Conservation (phyloP, 2,888 invertebrate genomes). For the Lasioglossum villosulum region DNA sequence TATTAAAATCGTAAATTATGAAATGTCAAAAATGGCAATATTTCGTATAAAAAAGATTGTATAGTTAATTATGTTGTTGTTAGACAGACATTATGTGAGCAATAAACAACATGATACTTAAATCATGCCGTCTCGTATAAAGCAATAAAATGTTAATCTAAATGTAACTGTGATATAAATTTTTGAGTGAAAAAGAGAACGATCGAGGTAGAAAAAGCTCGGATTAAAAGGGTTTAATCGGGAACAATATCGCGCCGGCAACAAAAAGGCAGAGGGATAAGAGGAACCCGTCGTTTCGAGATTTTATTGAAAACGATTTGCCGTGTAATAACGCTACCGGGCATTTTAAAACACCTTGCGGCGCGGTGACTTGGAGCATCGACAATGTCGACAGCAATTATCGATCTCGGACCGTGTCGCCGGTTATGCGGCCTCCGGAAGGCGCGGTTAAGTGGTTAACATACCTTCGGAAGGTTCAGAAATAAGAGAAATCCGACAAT, state of each 20-base stretch:
- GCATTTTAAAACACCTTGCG: slow-evolving; percentile 18
- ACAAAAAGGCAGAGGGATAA: neutral
- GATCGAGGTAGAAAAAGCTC: neutral
- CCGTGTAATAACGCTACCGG: neutral
- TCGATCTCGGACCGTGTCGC: neutral
- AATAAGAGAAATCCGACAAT: neutral
- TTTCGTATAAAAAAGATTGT: neutral
- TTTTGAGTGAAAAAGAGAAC: neutral
- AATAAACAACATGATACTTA: no score
- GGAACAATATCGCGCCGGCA: neutral
- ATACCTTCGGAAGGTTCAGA: slow-evolving; percentile 19
- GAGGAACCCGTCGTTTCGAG: neutral
- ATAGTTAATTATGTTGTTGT: neutral
- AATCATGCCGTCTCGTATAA: neutral
- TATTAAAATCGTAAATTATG: neutral
- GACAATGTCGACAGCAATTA: slow-evolving; percentile 29
- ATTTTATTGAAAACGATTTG: slow-evolving; percentile 24
- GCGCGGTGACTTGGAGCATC: neutral
- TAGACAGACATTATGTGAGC: neutral
- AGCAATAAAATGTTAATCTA: neutral
- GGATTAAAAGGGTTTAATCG: neutral
- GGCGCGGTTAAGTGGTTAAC: slow-evolving; percentile 17
- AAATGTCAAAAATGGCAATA: neutral
- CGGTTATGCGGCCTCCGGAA: neutral
- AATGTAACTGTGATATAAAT: neutral